Percentiles rank a stretch among this genome's conserved stretches.
phyloP scores from a whole-genome alignment of 2,113 vertebrate species.

The Xenopus borealis region DNA sequence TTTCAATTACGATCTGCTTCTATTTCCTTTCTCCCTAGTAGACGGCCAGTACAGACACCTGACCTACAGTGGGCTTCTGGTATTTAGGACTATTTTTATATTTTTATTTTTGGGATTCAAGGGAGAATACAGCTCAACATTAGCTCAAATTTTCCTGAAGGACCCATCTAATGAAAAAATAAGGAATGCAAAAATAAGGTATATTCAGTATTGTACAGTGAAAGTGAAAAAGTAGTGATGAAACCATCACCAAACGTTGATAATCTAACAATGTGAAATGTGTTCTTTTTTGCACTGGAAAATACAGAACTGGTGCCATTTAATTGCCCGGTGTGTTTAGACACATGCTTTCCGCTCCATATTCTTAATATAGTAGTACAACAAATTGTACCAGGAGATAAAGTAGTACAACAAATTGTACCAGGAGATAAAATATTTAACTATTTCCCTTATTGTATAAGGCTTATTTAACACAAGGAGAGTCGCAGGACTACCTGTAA shows the following conservation, averaged over 20 bases:
- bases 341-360: neutral
- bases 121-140: neutral
- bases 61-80: neutral
- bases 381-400: too few species aligned
- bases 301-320: neutral
- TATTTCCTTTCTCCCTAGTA: constrained; percentile 56
- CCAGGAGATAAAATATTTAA: too few species aligned
- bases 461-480: too few species aligned
- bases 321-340: neutral
- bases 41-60: neutral
- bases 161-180: constrained; percentile 36
- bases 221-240: neutral
- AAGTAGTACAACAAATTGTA: too few species aligned
- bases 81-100: neutral
- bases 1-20: constrained; percentile 74
- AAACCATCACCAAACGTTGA: too few species aligned
- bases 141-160: neutral
- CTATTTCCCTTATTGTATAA: too few species aligned
- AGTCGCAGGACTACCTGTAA: too few species aligned
- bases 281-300: constrained; percentile 1
- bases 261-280: neutral
- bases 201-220: neutral
- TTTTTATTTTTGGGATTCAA: constrained; percentile 4
- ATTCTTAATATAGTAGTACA: neutral
- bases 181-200: neutral